Conservation (phyloP, 2,888 invertebrate species). For the Galerucella calmariensis region DNA sequence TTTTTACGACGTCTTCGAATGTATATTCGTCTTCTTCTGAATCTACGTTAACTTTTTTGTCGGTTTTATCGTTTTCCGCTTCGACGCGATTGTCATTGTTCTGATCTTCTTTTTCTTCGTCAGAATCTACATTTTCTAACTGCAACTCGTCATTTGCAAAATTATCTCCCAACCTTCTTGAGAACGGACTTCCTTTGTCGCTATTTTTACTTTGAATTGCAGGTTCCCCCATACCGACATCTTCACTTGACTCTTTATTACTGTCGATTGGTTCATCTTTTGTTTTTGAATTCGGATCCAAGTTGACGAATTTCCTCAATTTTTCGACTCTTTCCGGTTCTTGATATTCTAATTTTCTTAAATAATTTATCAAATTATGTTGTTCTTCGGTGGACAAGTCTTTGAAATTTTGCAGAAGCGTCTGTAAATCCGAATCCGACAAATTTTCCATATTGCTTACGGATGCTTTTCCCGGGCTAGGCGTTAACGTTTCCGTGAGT, state of each 20-base stretch:
- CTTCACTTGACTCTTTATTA: conserved; percentile 52
- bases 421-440: conserved; percentile 83
- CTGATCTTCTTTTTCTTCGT: conserved; percentile 41
- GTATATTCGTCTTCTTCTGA: conserved; percentile 84
- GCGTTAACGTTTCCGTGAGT: conserved; percentile 48
- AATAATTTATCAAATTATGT: conserved; percentile 81
- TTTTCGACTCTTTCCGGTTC: conserved; percentile 83
- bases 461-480: conserved; percentile 45
- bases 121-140: conserved; percentile 46
- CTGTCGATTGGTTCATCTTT: conserved; percentile 57
- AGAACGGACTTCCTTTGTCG: conserved; percentile 63
- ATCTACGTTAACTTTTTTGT: conserved; percentile 63
- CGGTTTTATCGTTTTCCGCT: conserved; percentile 57
- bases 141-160: conserved; percentile 54
- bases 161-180: conserved; percentile 64
- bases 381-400: conserved; percentile 85
- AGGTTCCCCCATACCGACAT: conserved; percentile 48
- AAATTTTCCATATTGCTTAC: conserved; percentile 73
- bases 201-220: conserved; percentile 27
- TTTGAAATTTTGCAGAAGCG: conserved; percentile 82
- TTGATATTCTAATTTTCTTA: conserved; percentile 82
- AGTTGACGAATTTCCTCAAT: conserved; percentile 79
- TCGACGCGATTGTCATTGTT: conserved; percentile 34
- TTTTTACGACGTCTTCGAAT: conserved; percentile 85
- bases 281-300: conserved; percentile 58